phyloP scores from a whole-genome alignment of 2,797 vertebrate genomes.

The Liparis tanakae region DNA sequence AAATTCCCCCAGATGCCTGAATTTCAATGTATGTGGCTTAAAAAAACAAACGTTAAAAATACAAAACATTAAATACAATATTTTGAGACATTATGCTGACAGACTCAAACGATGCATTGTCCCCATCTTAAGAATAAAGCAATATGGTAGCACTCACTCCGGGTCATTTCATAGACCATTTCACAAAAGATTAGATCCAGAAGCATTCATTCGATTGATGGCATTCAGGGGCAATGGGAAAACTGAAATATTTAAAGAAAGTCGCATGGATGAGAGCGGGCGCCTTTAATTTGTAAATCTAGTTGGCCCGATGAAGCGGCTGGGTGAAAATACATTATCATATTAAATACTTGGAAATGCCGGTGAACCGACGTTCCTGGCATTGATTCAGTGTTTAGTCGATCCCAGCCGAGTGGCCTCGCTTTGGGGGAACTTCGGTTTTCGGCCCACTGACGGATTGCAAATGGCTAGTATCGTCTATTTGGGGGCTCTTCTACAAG shows the following conservation, averaged over 20 bases:
- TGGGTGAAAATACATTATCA: conserved; percentile 56
- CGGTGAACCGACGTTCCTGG: conserved; percentile 42
- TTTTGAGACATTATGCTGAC: conserved; percentile 16
- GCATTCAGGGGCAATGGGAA: conserved; percentile 14
- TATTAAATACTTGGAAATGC: conserved; percentile 51
- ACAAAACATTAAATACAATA: not conserved
- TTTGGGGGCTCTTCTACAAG: not conserved
- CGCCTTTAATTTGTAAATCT: conserved; percentile 38
- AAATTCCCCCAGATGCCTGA: not conserved
- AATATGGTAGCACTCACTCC: conserved; percentile 10
- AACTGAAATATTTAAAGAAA: conserved; percentile 11
- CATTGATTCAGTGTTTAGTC: conserved; percentile 28
- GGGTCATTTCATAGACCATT: conserved; percentile 31
- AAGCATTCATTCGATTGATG: conserved; percentile 13
- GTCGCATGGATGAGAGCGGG: conserved; percentile 7
- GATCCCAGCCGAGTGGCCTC: conserved; percentile 33
- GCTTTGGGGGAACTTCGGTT: conserved; percentile 37
- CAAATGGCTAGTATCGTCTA: conserved; percentile 19
- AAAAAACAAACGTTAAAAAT: not conserved
- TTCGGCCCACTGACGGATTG: conserved; percentile 54
- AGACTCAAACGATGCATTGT: not conserved
- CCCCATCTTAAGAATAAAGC: conserved; percentile 23
- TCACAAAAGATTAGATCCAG: conserved; percentile 30
- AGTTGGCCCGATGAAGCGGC: conserved; percentile 5
- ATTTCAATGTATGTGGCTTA: not conserved